Base-by-base conservation (phyloP, 1,140 invertebrate genomes). In the Telenomus remus region DNA sequence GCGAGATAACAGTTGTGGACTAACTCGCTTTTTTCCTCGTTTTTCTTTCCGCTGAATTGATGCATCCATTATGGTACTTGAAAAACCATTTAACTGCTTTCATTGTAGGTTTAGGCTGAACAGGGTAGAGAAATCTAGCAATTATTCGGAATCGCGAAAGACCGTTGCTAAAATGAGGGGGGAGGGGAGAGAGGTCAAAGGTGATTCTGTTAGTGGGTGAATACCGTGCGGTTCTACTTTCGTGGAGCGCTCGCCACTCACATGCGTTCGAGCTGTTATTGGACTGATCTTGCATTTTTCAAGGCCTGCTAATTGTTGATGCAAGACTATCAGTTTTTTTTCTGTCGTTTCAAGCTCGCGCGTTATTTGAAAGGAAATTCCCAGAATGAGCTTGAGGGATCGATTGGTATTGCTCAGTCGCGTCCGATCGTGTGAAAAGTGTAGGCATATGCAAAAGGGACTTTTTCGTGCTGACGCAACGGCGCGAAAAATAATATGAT, bases 291-390 rank as follows among this genome's bases (percentile, higher is more conserved):
- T 72, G 60, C 76, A 61, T 78, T 78, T 76, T 78, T 74, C 76
- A 78, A 78, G 76, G 76, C 76, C 76, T 78, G 57, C 70, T 78
- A 74, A 78, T 78, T 78, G 76, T 61, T 78, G 66, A 70, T 70
- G 66, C 66, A 61, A 57, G 16, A 43, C 43, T 15, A 10, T 15
- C n/a, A 27, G 13, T 3, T 11, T 47, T 35, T 27, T 49, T 27
- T 13, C 19, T 27, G 4, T 47, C 44, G 8, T 73, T 74, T 70
- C 64, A 49, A 33, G 9, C 60, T 55, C 12, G 11, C 12, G 11
- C 48, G 47, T 57, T 57, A 54, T 68, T 78, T 37, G 57, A 78
- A 78, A 74, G 70, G 56, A 56, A 71, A 44, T 71, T 74, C 71
- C 51, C 71, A 66, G 13, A 14, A 8, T 39, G 37, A 39, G 37